Base-by-base conservation (phyloP, 2,113 vertebrate genomes). In the Myotis brandtii region DNA sequence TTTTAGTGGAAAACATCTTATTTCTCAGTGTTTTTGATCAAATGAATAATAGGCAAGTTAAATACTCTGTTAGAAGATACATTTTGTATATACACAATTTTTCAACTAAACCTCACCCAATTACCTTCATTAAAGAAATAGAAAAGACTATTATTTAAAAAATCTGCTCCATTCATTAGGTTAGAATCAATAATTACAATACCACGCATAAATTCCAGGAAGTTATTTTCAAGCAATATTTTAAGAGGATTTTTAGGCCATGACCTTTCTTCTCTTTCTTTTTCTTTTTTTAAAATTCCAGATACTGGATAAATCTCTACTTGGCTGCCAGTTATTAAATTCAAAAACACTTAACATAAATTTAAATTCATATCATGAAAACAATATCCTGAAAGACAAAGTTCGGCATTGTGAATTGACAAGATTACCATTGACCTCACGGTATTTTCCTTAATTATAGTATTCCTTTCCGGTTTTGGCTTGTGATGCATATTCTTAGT, bases 171-270 rank as follows among this genome's bases (percentile, higher is more conserved):
- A 59, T 95, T 95, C 34, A n/a, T 59, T 85, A 81, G 20, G 0
- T 43, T 90, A 34, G 32, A 94, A 91, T 92, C 67, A 94, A 86
- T 92, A 91, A 95, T 95, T 95, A 83, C 9, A 85, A 86, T 73
- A 77, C 6, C 21, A 76, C 32, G 10, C n/a, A 79, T 77, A 75
- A 86, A 48, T 90, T 91, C 52, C 64, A 84, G 32, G 6, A 96
- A 89, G 34, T 59, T 67, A 50, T 92, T 94, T 94, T 84, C 34
- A 95, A 91, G 34, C 18, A 86, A 86, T 92, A 83, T 62, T 95
- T 91, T 76, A 50, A 84, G 90, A 54, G 54, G 32, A 89, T 79
- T 93, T 92, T 96, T 21, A 95, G 37, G 40, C 13, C 43, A 73
- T 86, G 43, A 50, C 6, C 18, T 54, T 85, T 86, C 32, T 59